Conservation (phyloP, 2,113 vertebrate species). For the Nematolebias whitei region DNA sequence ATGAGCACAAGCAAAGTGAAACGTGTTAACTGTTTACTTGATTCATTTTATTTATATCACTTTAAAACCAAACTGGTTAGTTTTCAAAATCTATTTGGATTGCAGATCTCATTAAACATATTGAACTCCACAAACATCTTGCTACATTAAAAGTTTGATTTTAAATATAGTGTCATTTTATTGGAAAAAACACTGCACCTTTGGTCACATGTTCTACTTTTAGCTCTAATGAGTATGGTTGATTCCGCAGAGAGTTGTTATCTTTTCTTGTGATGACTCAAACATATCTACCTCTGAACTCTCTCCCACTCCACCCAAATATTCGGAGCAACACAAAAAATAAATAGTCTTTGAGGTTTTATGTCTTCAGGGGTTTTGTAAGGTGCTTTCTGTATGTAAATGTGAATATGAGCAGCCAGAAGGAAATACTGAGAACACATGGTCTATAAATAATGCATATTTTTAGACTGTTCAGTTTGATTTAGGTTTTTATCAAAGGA, state of each 20-base stretch:
- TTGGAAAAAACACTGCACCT: too few relatives aligned
- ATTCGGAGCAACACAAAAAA: conserved; percentile 28
- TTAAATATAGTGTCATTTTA: too few relatives aligned
- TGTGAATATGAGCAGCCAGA: conserved; percentile 11
- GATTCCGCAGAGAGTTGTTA: conserved; percentile 43
- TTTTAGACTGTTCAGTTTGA: too few relatives aligned
- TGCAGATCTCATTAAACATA: too few relatives aligned
- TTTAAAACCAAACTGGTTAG: background rate
- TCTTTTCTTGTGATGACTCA: conserved; percentile 41
- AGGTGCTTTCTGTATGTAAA: conserved; percentile 23
- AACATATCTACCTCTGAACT: conserved; percentile 35
- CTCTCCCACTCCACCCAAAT: conserved; percentile 39
- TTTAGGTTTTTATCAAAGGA: too few relatives aligned
- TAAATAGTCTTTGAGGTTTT: conserved; percentile 52
- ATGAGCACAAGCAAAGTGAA: background rate
- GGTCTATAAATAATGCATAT: too few relatives aligned
- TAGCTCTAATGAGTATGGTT: conserved; percentile 61
- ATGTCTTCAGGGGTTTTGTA: conserved; percentile 27
- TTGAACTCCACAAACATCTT: too few relatives aligned
- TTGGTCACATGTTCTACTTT: too few relatives aligned
- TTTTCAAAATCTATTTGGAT: too few relatives aligned
- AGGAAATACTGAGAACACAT: background rate
- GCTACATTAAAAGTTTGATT: too few relatives aligned
- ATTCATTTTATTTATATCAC: background rate
- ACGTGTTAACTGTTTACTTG: background rate